phyloP scores from a whole-genome alignment of 2,113 vertebrate genomes.

The Microcebus tavaratra region DNA sequence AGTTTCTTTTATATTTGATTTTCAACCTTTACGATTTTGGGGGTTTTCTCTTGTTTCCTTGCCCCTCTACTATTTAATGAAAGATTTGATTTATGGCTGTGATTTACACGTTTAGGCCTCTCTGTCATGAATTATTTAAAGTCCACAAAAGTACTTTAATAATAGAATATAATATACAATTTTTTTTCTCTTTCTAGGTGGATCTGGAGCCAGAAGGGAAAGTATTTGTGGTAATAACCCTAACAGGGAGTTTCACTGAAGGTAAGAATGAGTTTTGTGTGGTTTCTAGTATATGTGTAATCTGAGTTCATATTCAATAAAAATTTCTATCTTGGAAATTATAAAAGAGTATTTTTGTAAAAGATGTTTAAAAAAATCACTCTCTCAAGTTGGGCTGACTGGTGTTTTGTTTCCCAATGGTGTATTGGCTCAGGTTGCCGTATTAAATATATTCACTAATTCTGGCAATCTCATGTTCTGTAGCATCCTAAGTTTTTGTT shows the following conservation, averaged over 20 bases:
- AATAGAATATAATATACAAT: neutral
- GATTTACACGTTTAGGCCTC: neutral
- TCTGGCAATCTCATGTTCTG: neutral
- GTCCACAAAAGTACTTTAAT: neutral
- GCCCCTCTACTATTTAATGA: neutral
- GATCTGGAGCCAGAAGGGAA: slow-evolving; percentile 98
- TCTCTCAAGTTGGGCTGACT: neutral
- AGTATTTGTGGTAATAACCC: slow-evolving; percentile 92
- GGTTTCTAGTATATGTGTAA: neutral
- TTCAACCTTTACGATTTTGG: neutral
- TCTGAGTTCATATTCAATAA: neutral
- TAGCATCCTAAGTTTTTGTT: neutral
- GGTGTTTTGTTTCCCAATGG: neutral
- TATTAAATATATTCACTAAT: neutral
- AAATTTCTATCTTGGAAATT: slow-evolving; percentile 17
- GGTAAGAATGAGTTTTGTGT: slow-evolving; percentile 87
- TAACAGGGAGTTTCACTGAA: slow-evolving; percentile 94
- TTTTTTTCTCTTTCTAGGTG: slow-evolving; percentile 86
- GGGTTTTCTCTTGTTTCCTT: neutral
- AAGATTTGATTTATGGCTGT: neutral
- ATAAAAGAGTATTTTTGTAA: neutral
- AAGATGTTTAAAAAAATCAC: neutral
- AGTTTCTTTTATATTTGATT: slow-evolving; percentile 5
- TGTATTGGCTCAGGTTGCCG: neutral
- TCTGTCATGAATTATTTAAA: slow-evolving; percentile 11